Base-by-base conservation (phyloP, 2,888 invertebrate genomes). In the Neria commutata region DNA sequence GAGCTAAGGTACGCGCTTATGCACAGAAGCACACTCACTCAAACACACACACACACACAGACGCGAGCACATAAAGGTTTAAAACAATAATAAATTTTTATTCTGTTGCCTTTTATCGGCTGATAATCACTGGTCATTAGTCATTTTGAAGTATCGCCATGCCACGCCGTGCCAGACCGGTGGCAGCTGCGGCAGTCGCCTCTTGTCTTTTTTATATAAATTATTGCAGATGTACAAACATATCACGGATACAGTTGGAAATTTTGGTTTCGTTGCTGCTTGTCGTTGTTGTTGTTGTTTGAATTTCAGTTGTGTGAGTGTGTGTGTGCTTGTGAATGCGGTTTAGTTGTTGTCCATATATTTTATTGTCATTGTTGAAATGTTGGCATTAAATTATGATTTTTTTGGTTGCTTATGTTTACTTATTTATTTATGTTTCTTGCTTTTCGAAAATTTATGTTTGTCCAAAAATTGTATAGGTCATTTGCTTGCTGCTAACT, bases 51-150 rank as follows among this genome's bases (percentile, higher is more conserved):
- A 46, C 24, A 26, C 29, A 46, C 2, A 52, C 17, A 37, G 23
- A 45, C 3, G 46, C 19, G 16, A 3, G 17, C 40, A 71, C 72
- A 75, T 73, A 72, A 73, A 73, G 75, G 75, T 74, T 73, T 72
- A 70, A 72, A 74, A 74, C 72, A 73, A 70, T 74, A 72, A 73
- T 73, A 74, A 74, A 71, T 73, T 72, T 71, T 67, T 61, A 60
- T 64, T 65, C 62, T 63, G 61, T 64, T 75, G 68, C 67, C 74
- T 72, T 72, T 74, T 78, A 77, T 77, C 77, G 73, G 63, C 67
- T 71, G 76, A 76, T 77, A 76, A 77, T 78, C 76, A 75, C 72
- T 72, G 74, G 71, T 71, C 77, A 78, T 77, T 78, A 75, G 75
- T 77, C 78, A 77, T 77, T 75, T 73, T 70, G 76, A 70, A 73